Evolutionary conservation across 2,888 invertebrate species (phyloP).

Genomic region (Drosophila dives): DNA sequence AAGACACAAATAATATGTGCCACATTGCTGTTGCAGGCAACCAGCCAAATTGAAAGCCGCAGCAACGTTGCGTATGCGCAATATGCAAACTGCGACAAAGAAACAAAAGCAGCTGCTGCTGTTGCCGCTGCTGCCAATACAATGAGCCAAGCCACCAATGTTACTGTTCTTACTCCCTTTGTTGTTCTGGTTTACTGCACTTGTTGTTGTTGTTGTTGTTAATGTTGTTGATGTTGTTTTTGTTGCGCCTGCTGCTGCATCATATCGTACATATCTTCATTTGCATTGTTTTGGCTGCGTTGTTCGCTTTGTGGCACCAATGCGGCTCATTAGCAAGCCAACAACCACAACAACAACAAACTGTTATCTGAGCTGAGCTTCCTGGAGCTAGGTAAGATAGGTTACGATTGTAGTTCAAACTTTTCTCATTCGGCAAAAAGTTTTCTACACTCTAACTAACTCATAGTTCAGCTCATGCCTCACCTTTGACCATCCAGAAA

Average conservation of each 20-base stretch:
- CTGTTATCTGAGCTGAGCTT: conserved; percentile 13
- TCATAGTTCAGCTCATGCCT: conserved; percentile 8
- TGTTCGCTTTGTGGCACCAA: conserved; percentile 21
- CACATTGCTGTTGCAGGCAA: conserved; percentile 28
- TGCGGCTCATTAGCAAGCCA: conserved; percentile 51
- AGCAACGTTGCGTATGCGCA: conserved; percentile 71
- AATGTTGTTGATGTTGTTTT: conserved; percentile 8
- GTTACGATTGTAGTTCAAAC: conserved; percentile 15
- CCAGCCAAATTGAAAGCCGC: conserved; percentile 54
- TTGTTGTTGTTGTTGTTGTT: conserved; percentile 24
- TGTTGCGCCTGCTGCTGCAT: conserved; percentile 9
- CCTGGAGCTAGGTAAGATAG: not conserved
- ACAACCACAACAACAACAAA: not conserved
- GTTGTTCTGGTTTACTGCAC: conserved; percentile 9
- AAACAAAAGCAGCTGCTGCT: conserved; percentile 42
- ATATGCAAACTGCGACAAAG: conserved; percentile 52
- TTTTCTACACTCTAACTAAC: conserved; percentile 21
- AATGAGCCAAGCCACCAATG: conserved; percentile 34
- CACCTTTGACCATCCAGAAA: conserved; percentile 53
- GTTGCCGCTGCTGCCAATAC: conserved; percentile 42
- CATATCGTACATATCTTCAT: conserved; percentile 57
- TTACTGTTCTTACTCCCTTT: conserved; percentile 10
- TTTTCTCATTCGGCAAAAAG: conserved; percentile 37
- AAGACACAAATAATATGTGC: conserved; percentile 33
- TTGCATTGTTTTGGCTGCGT: conserved; percentile 40